These are phyloP conservation scores for Dicentrarchus labrax DNA, from an alignment of 2,113 vertebrate genomes.

Conservation along the genomic window DNA sequence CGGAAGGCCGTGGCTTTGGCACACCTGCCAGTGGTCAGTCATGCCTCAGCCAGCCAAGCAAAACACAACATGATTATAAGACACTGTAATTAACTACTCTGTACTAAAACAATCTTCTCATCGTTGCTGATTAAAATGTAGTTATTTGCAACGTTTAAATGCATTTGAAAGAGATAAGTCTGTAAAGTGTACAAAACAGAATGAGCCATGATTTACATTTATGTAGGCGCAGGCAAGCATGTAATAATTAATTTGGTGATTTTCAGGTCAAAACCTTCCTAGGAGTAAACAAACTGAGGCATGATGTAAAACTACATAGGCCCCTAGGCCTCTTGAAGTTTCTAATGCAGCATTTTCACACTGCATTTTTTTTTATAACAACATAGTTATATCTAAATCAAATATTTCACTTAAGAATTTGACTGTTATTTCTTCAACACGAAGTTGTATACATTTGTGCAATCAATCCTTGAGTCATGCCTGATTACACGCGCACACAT, in stretches of 20 bases:
- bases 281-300: no score
- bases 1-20: constrained; percentile 47
- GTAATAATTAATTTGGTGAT: background rate
- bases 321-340: no score
- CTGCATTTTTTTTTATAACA: background rate
- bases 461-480: background rate
- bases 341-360: background rate
- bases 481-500: background rate
- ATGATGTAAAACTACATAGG: no score
- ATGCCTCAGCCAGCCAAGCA: constrained; percentile 21
- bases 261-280: background rate
- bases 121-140: background rate
- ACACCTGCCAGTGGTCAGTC: constrained; percentile 68
- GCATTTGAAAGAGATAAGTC: background rate
- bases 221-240: no score
- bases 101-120: background rate
- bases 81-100: constrained; percentile 11
- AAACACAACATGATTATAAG: constrained; percentile 16
- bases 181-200: background rate
- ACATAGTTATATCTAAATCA: background rate
- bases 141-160: background rate
- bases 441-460: background rate
- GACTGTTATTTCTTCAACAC: background rate
- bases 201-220: background rate
- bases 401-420: background rate